Conservation (phyloP, 35 echinoderm and acorn worm species). For the Hemicentrotus pulcherrimus region DNA sequence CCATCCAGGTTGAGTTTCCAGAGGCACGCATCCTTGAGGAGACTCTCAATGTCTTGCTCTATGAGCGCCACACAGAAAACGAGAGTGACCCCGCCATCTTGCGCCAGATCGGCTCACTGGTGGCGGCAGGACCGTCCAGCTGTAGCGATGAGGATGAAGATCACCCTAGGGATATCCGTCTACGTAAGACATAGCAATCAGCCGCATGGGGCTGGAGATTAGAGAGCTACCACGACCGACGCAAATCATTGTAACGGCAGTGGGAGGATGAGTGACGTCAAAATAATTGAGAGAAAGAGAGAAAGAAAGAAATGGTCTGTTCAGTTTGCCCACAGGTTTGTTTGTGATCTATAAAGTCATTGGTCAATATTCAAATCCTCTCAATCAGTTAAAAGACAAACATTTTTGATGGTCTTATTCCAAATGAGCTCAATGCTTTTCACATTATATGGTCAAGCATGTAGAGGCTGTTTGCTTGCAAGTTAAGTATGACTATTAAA, state of each 20-base stretch:
- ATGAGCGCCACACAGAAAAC: conserved; percentile 77
- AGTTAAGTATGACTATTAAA: not conserved
- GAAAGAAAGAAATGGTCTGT: not conserved
- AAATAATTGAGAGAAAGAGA: not conserved
- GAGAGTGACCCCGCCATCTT: conserved; percentile 63
- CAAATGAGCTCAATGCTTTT: too few relatives aligned
- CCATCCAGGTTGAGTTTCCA: conserved; percentile 94
- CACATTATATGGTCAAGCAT: not conserved
- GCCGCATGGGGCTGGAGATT: conserved; percentile 46
- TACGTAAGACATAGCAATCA: conserved; percentile 63
- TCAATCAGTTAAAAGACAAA: too few relatives aligned
- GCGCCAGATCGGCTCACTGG: conserved; percentile 45
- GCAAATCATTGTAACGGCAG: conserved; percentile 30
- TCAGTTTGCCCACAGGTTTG: not conserved
- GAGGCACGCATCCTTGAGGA: conserved; percentile 96
- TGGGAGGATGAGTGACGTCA: not conserved
- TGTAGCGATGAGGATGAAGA: conserved; percentile 92
- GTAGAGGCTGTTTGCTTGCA: not conserved
- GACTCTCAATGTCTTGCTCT: conserved; percentile 92
- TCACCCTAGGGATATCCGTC: conserved; percentile 49
- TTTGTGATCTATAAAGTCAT: not conserved
- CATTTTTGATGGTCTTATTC: too few relatives aligned
- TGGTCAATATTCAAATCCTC: not conserved
- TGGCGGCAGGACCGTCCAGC: conserved; percentile 38
- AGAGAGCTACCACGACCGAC: conserved; percentile 41